Evolutionary conservation across 2,888 invertebrate genomes (phyloP).

Genomic region (Isotomurus palustris): DNA sequence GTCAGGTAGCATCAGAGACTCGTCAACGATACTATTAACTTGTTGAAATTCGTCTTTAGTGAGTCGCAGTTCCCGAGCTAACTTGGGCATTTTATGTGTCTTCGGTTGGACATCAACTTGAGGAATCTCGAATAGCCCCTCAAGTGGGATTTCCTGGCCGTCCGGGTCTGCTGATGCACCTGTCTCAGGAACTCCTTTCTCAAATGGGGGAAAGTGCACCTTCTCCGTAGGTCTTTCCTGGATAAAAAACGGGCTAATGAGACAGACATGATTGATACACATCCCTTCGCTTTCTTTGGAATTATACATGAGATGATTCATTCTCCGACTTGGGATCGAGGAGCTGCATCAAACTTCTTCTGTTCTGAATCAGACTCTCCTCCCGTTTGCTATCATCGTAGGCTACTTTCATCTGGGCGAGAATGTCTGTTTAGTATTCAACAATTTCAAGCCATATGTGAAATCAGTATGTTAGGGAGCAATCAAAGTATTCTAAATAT

Average conservation of each 20-base stretch:
- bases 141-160: constrained; percentile 4
- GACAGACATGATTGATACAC: no score
- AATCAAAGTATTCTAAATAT: constrained; percentile 15
- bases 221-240: neutral
- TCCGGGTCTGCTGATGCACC: neutral
- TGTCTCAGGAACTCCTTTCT: neutral
- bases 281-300: no score
- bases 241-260: no score
- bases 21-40: neutral
- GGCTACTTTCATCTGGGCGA: constrained; percentile 1
- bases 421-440: neutral
- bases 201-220: neutral
- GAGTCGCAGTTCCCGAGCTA: neutral
- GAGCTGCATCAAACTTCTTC: neutral
- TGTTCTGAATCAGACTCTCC: neutral
- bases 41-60: neutral
- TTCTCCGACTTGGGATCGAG: no score
- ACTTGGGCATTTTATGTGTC: no score
- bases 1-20: constrained; percentile 5
- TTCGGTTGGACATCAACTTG: neutral
- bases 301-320: no score
- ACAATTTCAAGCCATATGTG: neutral
- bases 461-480: neutral
- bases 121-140: constrained; percentile 17
- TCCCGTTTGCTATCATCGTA: constrained; percentile 1